Evolutionary conservation across 1,140 invertebrate genomes (phyloP), one percentile per base, ranked within the genome.

Genomic region (Scaptomyza montana): DNA sequence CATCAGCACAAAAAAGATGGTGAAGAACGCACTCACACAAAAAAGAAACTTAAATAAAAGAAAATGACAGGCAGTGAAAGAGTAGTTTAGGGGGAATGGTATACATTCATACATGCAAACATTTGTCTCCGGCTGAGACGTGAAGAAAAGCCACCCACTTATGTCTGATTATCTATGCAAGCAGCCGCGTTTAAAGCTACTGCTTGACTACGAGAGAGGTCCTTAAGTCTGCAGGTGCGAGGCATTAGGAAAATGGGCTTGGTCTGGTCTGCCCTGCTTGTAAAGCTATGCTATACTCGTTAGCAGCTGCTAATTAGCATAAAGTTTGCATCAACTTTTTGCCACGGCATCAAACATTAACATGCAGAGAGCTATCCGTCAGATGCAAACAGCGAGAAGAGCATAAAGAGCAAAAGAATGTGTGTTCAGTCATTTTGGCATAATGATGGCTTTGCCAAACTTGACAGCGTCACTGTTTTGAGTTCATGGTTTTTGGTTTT

Each of bases 291-390:
- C 41, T 33, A 12, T 41, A 70, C 57, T 77, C 65, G 61, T 73
- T 74, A 73, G 72, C 76, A 81, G 78, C 76, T 67, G 71, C 82
- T 87, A 87, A 87, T 87, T 87, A 87, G 84, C 84, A 89, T 87
- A 80, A 84, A 89, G 84, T 87, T 79, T 51, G 62, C 33, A 33
- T 43, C 49, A 75, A 76, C 64, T 87, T 77, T 60, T 39, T 63
- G 62, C 50, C 59, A 64, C 30, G 13, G 13, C 16, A 41, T 43
- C 43, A 62, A 39, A 8, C 65, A 59, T 63, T 57, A 43, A 65
- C 25, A 51, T 51, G 16, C 45, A 13, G 19, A 12, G 9, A 28
- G 4, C 2, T 43, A 19, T 7, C 19, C 13, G 33, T 12, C 28
- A 28, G 28, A 5, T 28, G 39, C 39, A n/a, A n/a, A 12, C 39